phyloP scores from a whole-genome alignment of 2,888 invertebrate genomes.

The Tenthredo scrophulariae region DNA sequence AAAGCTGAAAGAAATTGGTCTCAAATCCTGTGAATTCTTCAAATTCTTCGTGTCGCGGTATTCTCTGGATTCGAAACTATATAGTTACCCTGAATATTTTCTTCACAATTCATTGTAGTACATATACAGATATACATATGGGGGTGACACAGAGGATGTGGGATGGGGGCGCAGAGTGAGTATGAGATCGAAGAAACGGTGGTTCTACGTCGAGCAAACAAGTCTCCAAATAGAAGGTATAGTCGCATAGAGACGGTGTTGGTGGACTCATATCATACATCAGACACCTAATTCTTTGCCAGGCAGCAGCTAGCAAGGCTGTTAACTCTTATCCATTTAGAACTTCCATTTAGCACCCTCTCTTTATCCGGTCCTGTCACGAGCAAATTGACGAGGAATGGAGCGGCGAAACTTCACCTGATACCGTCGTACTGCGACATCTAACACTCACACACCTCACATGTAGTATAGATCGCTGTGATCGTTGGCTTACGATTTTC shows the following conservation, averaged over 20 bases:
- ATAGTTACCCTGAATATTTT: not conserved
- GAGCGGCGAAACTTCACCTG: constrained; percentile 36
- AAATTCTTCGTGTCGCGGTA: not conserved
- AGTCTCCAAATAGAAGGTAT: not conserved
- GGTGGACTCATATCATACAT: constrained; percentile 63
- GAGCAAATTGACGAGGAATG: constrained; percentile 67
- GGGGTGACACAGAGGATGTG: constrained; percentile 3
- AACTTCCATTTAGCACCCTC: constrained; percentile 69
- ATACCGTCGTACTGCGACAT: constrained; percentile 17
- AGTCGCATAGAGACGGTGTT: not conserved
- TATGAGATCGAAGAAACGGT: not conserved
- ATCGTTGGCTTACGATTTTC: constrained; percentile 30
- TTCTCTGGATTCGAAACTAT: not conserved
- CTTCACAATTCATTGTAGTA: not conserved
- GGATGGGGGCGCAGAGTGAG: constrained; percentile 3
- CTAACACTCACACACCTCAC: not conserved
- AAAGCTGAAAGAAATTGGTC: too few species aligned
- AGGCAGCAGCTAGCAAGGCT: constrained; percentile 55
- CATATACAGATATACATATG: not conserved
- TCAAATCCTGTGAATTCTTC: not conserved
- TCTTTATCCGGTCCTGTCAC: constrained; percentile 64
- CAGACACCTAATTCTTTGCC: constrained; percentile 68
- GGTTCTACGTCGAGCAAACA: constrained; percentile 24
- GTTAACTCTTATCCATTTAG: constrained; percentile 73
- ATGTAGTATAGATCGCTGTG: not conserved